Percentiles rank a stretch among this genome's conserved stretches.
phyloP scores from a whole-genome alignment of 2,113 vertebrate species.

The Urocolius indicus region DNA sequence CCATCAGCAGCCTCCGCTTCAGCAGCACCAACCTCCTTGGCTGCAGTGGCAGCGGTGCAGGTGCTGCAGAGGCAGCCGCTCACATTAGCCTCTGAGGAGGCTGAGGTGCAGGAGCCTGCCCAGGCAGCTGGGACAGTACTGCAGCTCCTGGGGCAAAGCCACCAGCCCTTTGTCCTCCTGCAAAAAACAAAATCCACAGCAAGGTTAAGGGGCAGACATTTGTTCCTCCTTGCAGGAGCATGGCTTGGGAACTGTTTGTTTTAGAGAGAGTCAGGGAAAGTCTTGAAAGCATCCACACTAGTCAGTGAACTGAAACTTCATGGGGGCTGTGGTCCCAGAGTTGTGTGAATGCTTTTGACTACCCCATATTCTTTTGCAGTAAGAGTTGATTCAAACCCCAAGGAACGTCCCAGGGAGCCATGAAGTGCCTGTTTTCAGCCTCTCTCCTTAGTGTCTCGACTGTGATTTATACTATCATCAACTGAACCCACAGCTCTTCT shows the following conservation, averaged over 20 bases:
- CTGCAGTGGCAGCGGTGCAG: accelerated
- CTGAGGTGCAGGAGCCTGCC: background rate
- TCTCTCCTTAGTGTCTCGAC: background rate
- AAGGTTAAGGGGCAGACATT: background rate
- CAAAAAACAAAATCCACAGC: background rate
- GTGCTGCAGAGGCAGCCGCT: accelerated
- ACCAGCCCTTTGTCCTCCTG: background rate
- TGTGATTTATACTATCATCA: background rate
- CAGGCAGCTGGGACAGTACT: background rate
- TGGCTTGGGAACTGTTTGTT: background rate
- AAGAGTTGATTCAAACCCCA: background rate
- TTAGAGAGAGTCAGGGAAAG: background rate
- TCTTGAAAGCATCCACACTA: background rate
- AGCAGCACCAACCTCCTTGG: background rate
- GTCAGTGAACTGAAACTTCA: background rate
- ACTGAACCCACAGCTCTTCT: background rate
- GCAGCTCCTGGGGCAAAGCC: accelerated
- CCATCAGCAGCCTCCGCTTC: background rate
- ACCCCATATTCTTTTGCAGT: accelerated
- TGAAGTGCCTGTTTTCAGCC: background rate
- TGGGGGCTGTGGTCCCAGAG: background rate
- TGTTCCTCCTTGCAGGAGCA: background rate
- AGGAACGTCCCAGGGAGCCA: background rate
- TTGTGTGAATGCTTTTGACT: background rate
- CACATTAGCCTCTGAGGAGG: background rate